Conservation (phyloP, 2,888 invertebrate genomes). For the Drosophila demipolita region DNA sequence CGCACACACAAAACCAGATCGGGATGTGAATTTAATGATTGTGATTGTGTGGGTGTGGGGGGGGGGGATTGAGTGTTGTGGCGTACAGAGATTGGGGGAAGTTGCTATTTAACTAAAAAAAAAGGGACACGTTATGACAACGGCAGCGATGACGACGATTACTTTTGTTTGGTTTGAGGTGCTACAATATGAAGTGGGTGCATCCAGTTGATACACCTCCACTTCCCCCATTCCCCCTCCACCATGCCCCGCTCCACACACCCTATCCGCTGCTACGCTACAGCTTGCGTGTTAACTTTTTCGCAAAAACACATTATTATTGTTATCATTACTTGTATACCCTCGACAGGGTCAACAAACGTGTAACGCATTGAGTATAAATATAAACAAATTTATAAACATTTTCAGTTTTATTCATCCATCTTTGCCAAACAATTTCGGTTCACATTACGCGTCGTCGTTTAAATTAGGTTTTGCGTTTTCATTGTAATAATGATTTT, state of each 20-base stretch:
- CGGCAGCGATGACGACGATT: conserved; percentile 28
- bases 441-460: not conserved
- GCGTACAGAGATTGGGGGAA: not conserved
- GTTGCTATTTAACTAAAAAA: not conserved
- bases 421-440: not conserved
- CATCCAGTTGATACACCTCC: not conserved
- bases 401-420: not conserved
- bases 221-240: too few relatives aligned
- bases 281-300: conserved; percentile 43
- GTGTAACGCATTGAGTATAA: not conserved
- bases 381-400: not conserved
- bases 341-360: not conserved
- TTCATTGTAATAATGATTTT: too few relatives aligned
- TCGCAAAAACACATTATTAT: conserved; percentile 15
- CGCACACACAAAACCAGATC: conserved; percentile 47
- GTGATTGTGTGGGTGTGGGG: not conserved
- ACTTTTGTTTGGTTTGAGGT: conserved; percentile 45
- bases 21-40: conserved; percentile 1
- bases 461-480: too few relatives aligned
- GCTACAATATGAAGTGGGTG: conserved; percentile 45
- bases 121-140: conserved; percentile 21
- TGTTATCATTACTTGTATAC: not conserved
- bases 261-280: not conserved
- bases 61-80: not conserved
- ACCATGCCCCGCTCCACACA: too few relatives aligned